Evolutionary conservation across 2,888 invertebrate genomes (phyloP).

Genomic region (Cancer borealis): DNA sequence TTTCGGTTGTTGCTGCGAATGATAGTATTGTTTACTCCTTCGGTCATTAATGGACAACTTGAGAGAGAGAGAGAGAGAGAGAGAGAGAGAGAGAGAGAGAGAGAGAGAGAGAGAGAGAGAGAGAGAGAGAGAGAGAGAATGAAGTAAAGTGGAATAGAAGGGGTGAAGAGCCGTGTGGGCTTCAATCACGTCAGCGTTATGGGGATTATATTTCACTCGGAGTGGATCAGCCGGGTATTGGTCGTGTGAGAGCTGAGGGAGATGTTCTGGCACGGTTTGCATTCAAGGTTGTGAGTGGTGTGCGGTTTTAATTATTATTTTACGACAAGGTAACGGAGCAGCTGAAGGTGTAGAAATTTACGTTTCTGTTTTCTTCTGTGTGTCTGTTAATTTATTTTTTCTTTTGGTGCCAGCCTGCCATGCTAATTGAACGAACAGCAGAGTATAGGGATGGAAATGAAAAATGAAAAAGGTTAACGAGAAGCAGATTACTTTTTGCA

Average conservation of each 20-base stretch:
- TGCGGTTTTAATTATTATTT: not conserved
- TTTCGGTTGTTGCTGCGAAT: not conserved
- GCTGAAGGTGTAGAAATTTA: not conserved
- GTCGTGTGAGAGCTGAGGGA: not conserved
- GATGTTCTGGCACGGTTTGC: slow-evolving; percentile 1
- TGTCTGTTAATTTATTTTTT: not conserved
- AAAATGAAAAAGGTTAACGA: not conserved
- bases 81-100: not conserved
- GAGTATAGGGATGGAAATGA: not conserved
- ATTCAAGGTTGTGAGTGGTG: not conserved
- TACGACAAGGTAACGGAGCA: not conserved
- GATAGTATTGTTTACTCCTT: not conserved
- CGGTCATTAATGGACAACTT: not conserved
- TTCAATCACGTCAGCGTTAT: slow-evolving; percentile 31
- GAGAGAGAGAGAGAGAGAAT: not conserved
- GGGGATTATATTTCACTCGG: slow-evolving; percentile 17
- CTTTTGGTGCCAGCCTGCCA: not conserved
- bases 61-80: slow-evolving; percentile 39
- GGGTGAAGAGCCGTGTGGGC: not conserved
- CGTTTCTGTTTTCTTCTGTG: not conserved
- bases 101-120: slow-evolving; percentile 9
- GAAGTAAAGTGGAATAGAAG: not conserved
- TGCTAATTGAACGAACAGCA: too few relatives aligned
- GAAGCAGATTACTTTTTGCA: slow-evolving; percentile 4
- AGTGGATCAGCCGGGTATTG: slow-evolving; percentile 15